Conservation (phyloP, 2,888 invertebrate species). For the Parochlus steinenii region DNA sequence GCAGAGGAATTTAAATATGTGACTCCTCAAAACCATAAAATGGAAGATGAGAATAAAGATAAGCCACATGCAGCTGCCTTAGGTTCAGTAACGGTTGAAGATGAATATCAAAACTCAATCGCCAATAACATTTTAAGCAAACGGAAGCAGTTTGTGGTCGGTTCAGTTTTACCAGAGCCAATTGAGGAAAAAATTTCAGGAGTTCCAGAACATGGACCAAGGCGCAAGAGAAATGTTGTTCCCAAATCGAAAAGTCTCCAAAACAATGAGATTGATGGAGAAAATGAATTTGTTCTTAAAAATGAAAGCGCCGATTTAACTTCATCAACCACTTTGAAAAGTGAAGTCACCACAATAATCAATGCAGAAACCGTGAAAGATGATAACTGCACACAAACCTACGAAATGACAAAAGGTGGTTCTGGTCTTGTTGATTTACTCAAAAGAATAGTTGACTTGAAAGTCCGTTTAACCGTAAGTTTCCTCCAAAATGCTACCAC, state of each 20-base stretch:
- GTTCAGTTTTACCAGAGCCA: constrained; percentile 30
- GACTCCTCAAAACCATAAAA: constrained; percentile 29
- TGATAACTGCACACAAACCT: constrained; percentile 11
- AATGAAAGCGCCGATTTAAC: constrained; percentile 5
- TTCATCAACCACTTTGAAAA: not conserved
- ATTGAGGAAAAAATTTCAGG: constrained; percentile 30
- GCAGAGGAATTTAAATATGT: constrained; percentile 2
- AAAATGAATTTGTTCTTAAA: constrained; percentile 32
- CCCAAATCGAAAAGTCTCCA: constrained; percentile 26
- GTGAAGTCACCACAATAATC: not conserved
- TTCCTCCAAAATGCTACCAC: constrained; percentile 50
- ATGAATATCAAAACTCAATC: constrained; percentile 19
- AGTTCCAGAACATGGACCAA: constrained; percentile 46
- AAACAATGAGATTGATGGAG: constrained; percentile 31
- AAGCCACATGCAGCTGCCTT: constrained; percentile 24
- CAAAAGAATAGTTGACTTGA: constrained; percentile 47
- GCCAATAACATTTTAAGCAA: constrained; percentile 14
- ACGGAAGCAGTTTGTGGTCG: constrained; percentile 45
- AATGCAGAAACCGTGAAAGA: constrained; percentile 7
- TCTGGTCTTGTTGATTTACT: constrained; percentile 33
- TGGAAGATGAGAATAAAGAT: constrained; percentile 31
- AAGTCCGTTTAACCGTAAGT: constrained; percentile 47
- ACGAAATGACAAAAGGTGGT: constrained; percentile 8
- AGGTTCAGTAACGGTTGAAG: constrained; percentile 25
- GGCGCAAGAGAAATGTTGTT: constrained; percentile 28